These are phyloP conservation scores for Papilio glaucus DNA, from an alignment of 1,140 invertebrate genomes.

Conservation along the genomic window DNA sequence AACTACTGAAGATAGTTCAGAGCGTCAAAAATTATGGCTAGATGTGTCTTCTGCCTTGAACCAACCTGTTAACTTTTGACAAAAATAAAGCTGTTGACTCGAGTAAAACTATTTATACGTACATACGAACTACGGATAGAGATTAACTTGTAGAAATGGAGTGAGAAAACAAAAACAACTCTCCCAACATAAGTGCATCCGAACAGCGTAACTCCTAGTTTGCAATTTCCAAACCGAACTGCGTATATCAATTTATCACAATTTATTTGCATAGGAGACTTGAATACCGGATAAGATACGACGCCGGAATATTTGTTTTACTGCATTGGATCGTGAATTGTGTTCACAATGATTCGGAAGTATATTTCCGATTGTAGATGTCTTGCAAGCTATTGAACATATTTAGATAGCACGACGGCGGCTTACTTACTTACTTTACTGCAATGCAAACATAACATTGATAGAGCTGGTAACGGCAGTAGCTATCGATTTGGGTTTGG, in stretches of 20 bases:
- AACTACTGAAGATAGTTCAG: no score
- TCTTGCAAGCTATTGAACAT: no score
- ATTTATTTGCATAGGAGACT: slow-evolving; percentile 35
- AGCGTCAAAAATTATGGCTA: no score
- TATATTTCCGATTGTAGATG: not conserved
- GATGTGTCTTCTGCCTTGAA: no score
- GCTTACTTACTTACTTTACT: not conserved
- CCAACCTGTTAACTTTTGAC: no score
- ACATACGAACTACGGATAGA: no score
- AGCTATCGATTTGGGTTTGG: no score
- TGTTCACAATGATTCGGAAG: not conserved
- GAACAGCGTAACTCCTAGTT: slow-evolving; percentile 24
- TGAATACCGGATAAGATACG: slow-evolving; percentile 29
- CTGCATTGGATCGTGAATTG: slow-evolving; percentile 16
- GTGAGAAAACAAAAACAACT: not conserved
- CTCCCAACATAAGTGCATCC: not conserved
- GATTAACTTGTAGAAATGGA: no score
- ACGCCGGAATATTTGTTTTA: slow-evolving; percentile 32
- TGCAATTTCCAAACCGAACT: slow-evolving; percentile 28
- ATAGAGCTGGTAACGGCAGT: no score
- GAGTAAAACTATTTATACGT: no score
- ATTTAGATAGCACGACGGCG: not conserved
- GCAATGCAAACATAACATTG: not conserved
- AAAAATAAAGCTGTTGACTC: no score
- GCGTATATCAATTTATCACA: slow-evolving; percentile 32